Base-by-base conservation (phyloP, 2,888 invertebrate species). In the Eupelmus urozonus region DNA sequence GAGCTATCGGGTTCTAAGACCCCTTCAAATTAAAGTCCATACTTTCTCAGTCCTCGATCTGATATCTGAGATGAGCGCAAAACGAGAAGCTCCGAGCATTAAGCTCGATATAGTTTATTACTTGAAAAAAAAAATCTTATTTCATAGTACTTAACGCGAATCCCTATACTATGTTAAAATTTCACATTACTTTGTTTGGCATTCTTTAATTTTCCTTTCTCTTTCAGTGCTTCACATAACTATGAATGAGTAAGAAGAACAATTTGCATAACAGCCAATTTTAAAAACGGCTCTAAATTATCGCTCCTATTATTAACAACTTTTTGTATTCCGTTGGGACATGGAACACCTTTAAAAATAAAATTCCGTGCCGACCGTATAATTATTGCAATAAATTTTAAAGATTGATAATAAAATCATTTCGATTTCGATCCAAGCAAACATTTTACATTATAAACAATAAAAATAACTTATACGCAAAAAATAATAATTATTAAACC, bases 1-100 rank as follows among this genome's bases (percentile, higher is more conserved):
- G 42, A 65, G 27, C 45, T 65, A 65, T 49, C 49, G 65, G 27
- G 65, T 65, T 49, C 40, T 27, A 45, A 65, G n/a, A 45, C 27
- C 34, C 49, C 27, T 23, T 65, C 65, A 49, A 45, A 49, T 27
- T 45, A 49, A 49, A 45, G 3, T 23, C 49, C 27, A 49, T 27
- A 65, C 63, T 63, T 63, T 34, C 34, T 34, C 34, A 5, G 5
- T 34, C 34, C 34, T 9, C 34, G 42, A 42, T 63, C 25, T 42
- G 63, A 45, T 45, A 63, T 63, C n/a, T 45, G 25, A 16, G 45
- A n/a, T n/a, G 23, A 40, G 25, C 57, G 45, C 16, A 63, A 42
- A 20, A 25, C 2, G 4, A 27, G 63, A 42, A 23, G 42, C 13
- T 29, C 60, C 18, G 60, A 9, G 13, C n/a, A 60, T 60, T 34